Evolutionary conservation across 2,797 vertebrate genomes (phyloP).

Genomic region (Coendou prehensilis): DNA sequence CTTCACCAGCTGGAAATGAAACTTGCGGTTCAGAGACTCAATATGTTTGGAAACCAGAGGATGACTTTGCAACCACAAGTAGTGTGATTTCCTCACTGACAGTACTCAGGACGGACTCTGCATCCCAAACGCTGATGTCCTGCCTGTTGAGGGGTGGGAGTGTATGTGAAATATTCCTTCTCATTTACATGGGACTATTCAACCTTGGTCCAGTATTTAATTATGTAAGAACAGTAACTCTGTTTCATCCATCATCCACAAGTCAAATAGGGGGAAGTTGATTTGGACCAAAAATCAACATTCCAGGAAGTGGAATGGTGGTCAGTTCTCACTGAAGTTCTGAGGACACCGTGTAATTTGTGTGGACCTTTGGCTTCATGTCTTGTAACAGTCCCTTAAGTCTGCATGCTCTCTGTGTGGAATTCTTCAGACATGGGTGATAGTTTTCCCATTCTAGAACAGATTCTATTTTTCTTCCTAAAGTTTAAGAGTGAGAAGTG

Average conservation of each 20-base stretch:
- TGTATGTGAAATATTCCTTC: not conserved
- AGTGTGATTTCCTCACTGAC: not conserved
- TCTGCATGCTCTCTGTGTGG: not conserved
- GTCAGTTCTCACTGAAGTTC: not conserved
- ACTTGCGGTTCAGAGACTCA: not conserved
- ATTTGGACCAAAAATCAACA: not conserved
- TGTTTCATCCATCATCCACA: not conserved
- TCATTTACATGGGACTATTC: not conserved
- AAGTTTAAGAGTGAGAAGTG: not conserved
- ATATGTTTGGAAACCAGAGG: conserved; percentile 22
- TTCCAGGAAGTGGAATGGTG: not conserved
- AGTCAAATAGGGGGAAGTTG: not conserved
- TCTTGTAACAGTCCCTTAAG: not conserved
- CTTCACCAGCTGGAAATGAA: conserved; percentile 57
- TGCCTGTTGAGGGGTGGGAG: not conserved
- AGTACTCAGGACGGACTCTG: not conserved
- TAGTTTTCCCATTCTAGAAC: not conserved
- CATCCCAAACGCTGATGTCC: not conserved
- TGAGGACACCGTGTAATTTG: not conserved
- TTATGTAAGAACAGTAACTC: not conserved
- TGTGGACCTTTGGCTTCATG: not conserved
- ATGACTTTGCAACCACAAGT: not conserved
- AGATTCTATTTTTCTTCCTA: not conserved
- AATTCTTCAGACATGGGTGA: not conserved
- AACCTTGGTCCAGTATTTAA: not conserved